Evolutionary conservation across 2,797 vertebrate species (phyloP), one percentile per base, ranked within the genome.

Genomic region (Macropus fuliginosus): DNA sequence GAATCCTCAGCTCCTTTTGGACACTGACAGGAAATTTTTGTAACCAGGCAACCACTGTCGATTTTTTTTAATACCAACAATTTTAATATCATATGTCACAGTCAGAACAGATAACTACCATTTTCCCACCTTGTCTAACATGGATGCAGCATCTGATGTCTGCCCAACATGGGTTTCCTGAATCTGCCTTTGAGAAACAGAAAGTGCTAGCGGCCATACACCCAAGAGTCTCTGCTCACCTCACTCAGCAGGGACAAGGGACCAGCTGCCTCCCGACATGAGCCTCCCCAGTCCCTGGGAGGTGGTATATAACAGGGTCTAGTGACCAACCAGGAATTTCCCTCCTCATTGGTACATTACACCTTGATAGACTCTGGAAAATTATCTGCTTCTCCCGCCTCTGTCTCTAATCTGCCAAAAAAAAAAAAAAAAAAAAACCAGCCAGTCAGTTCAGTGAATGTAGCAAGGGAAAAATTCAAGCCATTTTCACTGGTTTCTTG

Each of bases 11-110:
- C 55, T 54, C 74, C 74, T n/a, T 21, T 29, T 34, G 93, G 31
- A 29, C 95, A 31, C 93, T n/a, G 91, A 95, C 56, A 93, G 95
- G 74, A 87, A 34, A 55, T 56, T 91, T 55, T 4, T 74, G 97
- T 98, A 94, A 94, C 97, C 54, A 97, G 95, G 97, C 96, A 98
- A 97, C 97, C 0, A 1, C 94, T 94, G 97, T 46, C 2, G 18
- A 95, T 94, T 95, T 96, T 93, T 91, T 94, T 94, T 92, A 96
- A 91, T 87, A 27, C 57, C 94, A 93, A 55, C 92, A 90, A 94
- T 95, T 29, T 66, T 91, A 56, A 57, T 89, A 21, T 40, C 59
- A n/a, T 93, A 92, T 8, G 3, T 54, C 94, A 94, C 81, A 46
- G 34, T 94, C 91, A 59, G 13, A 89, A 57, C 94, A 91, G 96